These are phyloP conservation scores for Gryllus bimaculatus DNA, from an alignment of 1,140 invertebrate species.

Conservation along the genomic window DNA sequence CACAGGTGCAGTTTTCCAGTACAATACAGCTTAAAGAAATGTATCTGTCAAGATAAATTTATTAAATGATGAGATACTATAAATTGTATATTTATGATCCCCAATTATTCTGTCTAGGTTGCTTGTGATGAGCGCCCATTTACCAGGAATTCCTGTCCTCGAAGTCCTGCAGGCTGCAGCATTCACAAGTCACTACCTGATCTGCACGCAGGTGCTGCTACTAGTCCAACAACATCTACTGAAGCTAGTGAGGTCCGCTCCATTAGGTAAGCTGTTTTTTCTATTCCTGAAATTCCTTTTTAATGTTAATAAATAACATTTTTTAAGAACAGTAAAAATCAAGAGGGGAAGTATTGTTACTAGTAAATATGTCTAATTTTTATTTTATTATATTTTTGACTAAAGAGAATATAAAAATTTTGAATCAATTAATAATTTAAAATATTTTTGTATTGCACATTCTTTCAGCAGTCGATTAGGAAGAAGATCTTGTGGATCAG, in stretches of 20 bases:
- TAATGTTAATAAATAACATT: no score
- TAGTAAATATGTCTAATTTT: no score
- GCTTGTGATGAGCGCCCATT: neutral
- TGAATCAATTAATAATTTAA: no score
- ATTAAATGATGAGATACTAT: no score
- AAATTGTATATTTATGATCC: no score
- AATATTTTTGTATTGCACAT: neutral
- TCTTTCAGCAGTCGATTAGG: neutral
- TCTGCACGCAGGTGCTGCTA: slow-evolving; percentile 44
- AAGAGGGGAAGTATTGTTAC: no score
- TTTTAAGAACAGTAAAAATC: no score
- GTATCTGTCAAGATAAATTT: no score
- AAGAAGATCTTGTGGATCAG: neutral
- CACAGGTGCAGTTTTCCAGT: no score
- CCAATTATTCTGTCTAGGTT: neutral
- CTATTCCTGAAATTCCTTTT: neutral
- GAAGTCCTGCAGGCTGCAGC: slow-evolving; percentile 10
- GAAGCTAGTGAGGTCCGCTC: slow-evolving; percentile 7
- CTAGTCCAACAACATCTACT: neutral
- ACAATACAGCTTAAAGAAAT: no score
- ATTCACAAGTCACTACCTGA: slow-evolving; percentile 73
- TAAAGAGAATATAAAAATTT: no score
- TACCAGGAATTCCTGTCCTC: neutral
- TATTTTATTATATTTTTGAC: no score
- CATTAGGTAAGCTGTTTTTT: neutral